Percentiles rank a stretch among this genome's conserved stretches.
phyloP scores from a whole-genome alignment of 2,888 invertebrate genomes.

The Diabrotica balteata region DNA sequence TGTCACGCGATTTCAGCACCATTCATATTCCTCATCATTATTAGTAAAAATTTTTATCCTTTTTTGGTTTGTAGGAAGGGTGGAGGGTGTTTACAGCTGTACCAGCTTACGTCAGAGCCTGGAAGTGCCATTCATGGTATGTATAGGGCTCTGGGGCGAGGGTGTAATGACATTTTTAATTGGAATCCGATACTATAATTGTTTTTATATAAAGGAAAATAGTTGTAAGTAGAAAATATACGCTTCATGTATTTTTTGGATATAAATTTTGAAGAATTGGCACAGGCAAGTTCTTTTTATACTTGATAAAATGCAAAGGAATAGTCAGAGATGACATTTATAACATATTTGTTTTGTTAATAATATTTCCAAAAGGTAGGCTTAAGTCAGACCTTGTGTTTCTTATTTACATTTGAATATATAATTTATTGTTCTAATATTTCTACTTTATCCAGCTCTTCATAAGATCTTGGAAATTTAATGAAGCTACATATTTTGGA shows the following conservation, averaged over 20 bases:
- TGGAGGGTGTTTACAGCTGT: slow-evolving; percentile 14
- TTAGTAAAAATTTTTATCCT: slow-evolving; percentile 7
- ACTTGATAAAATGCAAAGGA: neutral
- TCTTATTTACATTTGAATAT: too few relatives aligned
- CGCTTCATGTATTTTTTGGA: too few relatives aligned
- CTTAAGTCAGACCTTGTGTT: too few relatives aligned
- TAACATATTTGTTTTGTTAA: too few relatives aligned
- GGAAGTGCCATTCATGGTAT: slow-evolving; percentile 26
- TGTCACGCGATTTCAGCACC: slow-evolving; percentile 35
- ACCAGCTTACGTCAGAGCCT: slow-evolving; percentile 31
- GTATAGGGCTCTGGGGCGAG: slow-evolving; percentile 5
- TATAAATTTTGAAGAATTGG: too few relatives aligned
- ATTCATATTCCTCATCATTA: slow-evolving; percentile 36
- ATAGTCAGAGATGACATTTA: neutral
- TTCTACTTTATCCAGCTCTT: too few relatives aligned
- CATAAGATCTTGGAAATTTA: too few relatives aligned
- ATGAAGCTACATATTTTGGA: too few relatives aligned
- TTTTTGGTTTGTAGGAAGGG: neutral
- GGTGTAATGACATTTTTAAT: slow-evolving; percentile 5
- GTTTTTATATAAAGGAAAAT: neutral
- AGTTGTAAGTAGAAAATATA: too few relatives aligned
- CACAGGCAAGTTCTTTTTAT: neutral
- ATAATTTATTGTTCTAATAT: too few relatives aligned
- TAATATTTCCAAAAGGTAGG: too few relatives aligned
- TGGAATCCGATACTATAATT: slow-evolving; percentile 7